These are phyloP conservation scores for Erythrolamprus reginae DNA, from an alignment of 2,113 vertebrate species.

Conservation along the genomic window DNA sequence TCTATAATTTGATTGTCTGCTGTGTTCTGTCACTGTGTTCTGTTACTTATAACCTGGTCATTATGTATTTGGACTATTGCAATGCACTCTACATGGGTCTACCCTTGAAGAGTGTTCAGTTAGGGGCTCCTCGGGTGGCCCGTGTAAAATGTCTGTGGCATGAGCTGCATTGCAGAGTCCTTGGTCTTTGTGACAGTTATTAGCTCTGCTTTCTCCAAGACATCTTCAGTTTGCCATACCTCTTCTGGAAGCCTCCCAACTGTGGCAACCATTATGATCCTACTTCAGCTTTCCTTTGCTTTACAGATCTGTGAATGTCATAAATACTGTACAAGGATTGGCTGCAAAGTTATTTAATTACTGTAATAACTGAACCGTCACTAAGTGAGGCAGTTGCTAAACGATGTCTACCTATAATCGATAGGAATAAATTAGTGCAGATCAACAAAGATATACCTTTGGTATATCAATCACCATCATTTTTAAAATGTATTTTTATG, in stretches of 20 bases:
- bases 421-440: not conserved
- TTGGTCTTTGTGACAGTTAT: not conserved
- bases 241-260: not conserved
- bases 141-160: not conserved
- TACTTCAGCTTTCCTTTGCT: not conserved
- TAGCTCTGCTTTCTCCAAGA: not conserved
- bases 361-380: not conserved
- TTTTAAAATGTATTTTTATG: too few species aligned
- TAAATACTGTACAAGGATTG: not conserved
- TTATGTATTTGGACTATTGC: not conserved
- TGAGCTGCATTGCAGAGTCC: not conserved
- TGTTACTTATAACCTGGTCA: not conserved
- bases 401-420: not conserved
- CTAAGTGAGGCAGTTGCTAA: not conserved
- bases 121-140: not conserved
- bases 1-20: not conserved
- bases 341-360: not conserved
- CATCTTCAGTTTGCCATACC: not conserved
- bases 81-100: not conserved
- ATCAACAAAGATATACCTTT: not conserved
- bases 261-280: not conserved
- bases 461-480: not conserved
- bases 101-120: too few species aligned
- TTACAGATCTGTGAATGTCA: not conserved
- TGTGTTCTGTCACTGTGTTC: not conserved